phyloP scores from a whole-genome alignment of 1,140 invertebrate species.

The Drosophila quadrilineata region DNA sequence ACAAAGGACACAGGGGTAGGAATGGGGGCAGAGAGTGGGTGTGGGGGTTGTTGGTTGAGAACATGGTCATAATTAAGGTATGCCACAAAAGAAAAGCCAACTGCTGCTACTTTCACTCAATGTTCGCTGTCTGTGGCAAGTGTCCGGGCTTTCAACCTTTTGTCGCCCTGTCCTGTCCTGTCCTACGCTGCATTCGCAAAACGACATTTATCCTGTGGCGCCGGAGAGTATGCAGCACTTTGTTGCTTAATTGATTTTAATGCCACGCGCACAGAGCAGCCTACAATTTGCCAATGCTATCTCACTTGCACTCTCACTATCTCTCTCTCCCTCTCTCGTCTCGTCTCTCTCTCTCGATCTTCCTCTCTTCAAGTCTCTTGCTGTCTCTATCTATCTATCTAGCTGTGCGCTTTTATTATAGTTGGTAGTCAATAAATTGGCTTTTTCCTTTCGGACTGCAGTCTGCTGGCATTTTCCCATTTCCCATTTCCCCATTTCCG shows the following conservation, averaged over 20 bases:
- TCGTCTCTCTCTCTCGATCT: background rate
- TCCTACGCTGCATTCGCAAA: slow-evolving; percentile 26
- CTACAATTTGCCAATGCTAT: slow-evolving; percentile 46
- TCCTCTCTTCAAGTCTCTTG: background rate
- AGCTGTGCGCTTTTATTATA: slow-evolving; percentile 42
- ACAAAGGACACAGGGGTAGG: background rate
- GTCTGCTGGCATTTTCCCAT: slow-evolving; percentile 15
- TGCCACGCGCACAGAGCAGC: slow-evolving; percentile 41
- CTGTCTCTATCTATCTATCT: slow-evolving; percentile 16
- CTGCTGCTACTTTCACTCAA: no score
- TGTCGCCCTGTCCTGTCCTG: background rate
- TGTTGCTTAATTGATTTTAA: slow-evolving; percentile 80
- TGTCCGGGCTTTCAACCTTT: slow-evolving; percentile 78
- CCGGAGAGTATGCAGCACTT: slow-evolving; percentile 68
- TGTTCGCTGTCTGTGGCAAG: slow-evolving; percentile 46
- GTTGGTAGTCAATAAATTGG: slow-evolving; percentile 71
- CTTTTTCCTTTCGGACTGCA: slow-evolving; percentile 62
- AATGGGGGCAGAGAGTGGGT: background rate
- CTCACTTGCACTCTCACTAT: background rate
- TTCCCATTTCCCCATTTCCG: slow-evolving; percentile 71
- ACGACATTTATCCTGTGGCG: slow-evolving; percentile 66
- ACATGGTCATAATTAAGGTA: slow-evolving; percentile 30
- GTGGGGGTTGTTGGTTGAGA: no score
- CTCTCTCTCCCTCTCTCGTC: background rate
- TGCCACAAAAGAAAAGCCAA: slow-evolving; percentile 34